A percentile compares a stretch with the other conserved stretches of the same genome.
Conservation (phyloP, 2,888 invertebrate genomes). For the Heliconius erato region DNA sequence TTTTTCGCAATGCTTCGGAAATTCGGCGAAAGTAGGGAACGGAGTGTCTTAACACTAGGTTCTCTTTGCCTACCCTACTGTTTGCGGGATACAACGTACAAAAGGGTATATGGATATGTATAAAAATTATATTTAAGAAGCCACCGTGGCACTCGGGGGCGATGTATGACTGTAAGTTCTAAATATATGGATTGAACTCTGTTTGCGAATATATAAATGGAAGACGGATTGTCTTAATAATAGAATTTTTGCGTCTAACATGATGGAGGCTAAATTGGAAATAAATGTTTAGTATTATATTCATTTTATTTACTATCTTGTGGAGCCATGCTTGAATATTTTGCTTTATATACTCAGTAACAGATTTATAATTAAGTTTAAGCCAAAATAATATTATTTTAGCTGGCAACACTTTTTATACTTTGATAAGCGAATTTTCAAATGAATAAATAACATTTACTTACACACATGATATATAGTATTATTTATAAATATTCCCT, state of each 20-base stretch:
- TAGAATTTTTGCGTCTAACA: background rate
- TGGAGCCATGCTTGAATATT: background rate
- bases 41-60: too few relatives aligned
- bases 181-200: too few relatives aligned
- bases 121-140: background rate
- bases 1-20: too few relatives aligned
- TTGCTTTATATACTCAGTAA: background rate
- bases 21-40: too few relatives aligned
- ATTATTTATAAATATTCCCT: too few relatives aligned
- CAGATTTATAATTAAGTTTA: background rate
- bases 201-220: background rate
- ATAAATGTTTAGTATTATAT: background rate
- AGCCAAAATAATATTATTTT: too few relatives aligned
- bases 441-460: background rate
- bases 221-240: background rate
- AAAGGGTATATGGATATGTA: too few relatives aligned
- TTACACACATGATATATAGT: too few relatives aligned
- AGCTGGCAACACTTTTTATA: background rate
- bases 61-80: too few relatives aligned
- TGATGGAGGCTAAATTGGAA: too few relatives aligned
- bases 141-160: background rate
- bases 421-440: background rate
- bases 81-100: too few relatives aligned
- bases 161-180: too few relatives aligned
- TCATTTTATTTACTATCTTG: background rate